These are phyloP conservation scores for Synanthedon myopaeformis DNA, from an alignment of 2,888 invertebrate genomes.

Conservation along the genomic window DNA sequence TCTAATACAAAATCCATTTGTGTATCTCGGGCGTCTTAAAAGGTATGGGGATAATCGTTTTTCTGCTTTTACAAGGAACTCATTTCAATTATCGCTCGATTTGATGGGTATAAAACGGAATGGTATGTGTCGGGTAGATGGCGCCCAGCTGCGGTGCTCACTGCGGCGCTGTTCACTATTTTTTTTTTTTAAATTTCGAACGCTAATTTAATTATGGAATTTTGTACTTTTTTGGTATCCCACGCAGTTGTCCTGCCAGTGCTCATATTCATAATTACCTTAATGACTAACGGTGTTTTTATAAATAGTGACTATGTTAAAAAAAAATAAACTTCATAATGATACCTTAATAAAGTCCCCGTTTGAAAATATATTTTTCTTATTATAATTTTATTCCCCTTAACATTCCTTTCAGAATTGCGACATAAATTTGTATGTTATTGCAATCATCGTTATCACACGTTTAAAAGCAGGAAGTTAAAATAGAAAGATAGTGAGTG, in stretches of 20 bases:
- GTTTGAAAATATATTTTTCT: not conserved
- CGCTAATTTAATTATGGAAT: constrained; percentile 67
- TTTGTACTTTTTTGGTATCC: constrained; percentile 32
- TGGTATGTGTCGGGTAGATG: constrained; percentile 57
- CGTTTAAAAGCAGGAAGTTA: constrained; percentile 2
- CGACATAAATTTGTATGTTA: not conserved
- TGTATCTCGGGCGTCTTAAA: constrained; percentile 70
- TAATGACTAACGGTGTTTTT: constrained; percentile 39
- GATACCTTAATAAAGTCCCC: not conserved
- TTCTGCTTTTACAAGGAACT: constrained; percentile 70
- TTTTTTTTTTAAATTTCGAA: constrained; percentile 47
- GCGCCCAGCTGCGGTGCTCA: constrained; percentile 58
- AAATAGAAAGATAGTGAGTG: constrained; percentile 8
- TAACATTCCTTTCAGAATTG: not conserved
- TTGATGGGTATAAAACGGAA: constrained; percentile 63
- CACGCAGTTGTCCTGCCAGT: constrained; percentile 54
- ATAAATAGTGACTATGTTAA: constrained; percentile 1
- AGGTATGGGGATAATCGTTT: constrained; percentile 65
- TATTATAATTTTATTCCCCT: not conserved
- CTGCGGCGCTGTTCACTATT: constrained; percentile 39
- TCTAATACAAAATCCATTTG: constrained; percentile 71
- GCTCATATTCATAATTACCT: constrained; percentile 26
- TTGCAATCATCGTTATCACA: not conserved
- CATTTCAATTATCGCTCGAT: constrained; percentile 69
- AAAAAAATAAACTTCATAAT: no score